Base-by-base conservation (phyloP, 2,797 vertebrate genomes). In the Enteromius paludinosus region DNA sequence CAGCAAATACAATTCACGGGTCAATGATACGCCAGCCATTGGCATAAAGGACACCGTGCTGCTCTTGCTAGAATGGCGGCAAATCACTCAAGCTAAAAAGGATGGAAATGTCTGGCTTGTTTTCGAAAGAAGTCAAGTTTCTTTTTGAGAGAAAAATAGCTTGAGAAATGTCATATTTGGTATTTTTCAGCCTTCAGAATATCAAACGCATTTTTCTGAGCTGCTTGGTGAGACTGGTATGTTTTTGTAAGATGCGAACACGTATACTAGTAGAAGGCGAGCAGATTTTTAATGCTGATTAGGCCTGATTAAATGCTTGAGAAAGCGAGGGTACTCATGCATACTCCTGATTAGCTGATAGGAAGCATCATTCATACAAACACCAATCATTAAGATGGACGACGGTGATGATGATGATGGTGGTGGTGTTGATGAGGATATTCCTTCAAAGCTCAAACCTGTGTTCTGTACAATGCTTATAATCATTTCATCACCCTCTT, bases 1-100 rank as follows among this genome's bases (percentile, higher is more conserved):
- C 74, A 82, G 75, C 64, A 81, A 83, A 88, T 82, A 80, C 41
- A 85, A 83, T 88, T 85, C 73, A 83, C 52, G 85, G 85, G 85
- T 88, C 87, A 86, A 56, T 76, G 70, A 85, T 83, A 65, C 69
- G 52, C 70, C 74, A 81, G 68, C 43, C 74, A 54, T 69, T 18
- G 64, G 43, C 78, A 79, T 83, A 75, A 81, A 86, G 81, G 70
- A 86, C 77, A 72, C 15, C 54, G 49, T 70, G 62, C 68, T 81
- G 82, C 23, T 78, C 69, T 62, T n/a, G 11, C 78, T 79, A 10
- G 66, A 56, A 86, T n/a, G 64, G 47, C 41, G 47, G 70, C 65
- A 83, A 70, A 83, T 72, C 62, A 62, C 75, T 79, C 78, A 28
- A 78, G 74, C 30, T 73, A 56, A 76, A 84, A 75, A 25, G 15